Base-by-base conservation (phyloP, 1,140 invertebrate genomes). In the Ladona fulva region DNA sequence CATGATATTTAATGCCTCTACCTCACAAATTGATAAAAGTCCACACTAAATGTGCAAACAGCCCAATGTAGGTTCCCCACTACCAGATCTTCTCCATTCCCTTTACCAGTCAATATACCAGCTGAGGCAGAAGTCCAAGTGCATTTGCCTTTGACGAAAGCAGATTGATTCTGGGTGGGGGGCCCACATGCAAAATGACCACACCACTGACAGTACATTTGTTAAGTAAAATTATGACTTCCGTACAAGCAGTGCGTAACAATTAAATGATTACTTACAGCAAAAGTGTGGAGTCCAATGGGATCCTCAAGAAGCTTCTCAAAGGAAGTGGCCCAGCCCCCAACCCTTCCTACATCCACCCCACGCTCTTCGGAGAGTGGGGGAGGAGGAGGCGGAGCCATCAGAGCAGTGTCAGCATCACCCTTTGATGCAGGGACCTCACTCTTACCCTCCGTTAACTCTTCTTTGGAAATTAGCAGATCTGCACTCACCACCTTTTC, bases 231-330 rank as follows among this genome's bases (percentile, higher is more conserved):
- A 59, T 59, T 59, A 12, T 59, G 12, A 12, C n/a, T 59, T 59
- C n/a, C 12, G 12, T 59, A 59, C 52, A 12, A n/a, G 16, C 42
- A 14, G n/a, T 12, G 52, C 52, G n/a, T 12, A 59, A n/a, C 52
- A 59, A 37, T 37, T 37, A 5, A 37, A 25, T 22, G 25, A 16
- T 79, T 78, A 88, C 90, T 91, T 87, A 96, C 94, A 29, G 94
- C 93, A 86, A 99, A 98, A 25, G 94, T 94, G 81, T 94, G 91
- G 19, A 96, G 87, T 25, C 96, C 97, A 42, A 90, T 89, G 0
- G 91, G 89, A 88, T 98, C 96, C 74, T 92, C 91, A 73, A 99
- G 86, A 79, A 99, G 89, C 82, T 95, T 94, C 83, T 97, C 95
- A 84, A 99, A 95, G 44, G 94, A 93, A 5, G 90, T 88, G 0